Conservation (phyloP, 2,797 vertebrate genomes). For the Xerus rutilus region DNA sequence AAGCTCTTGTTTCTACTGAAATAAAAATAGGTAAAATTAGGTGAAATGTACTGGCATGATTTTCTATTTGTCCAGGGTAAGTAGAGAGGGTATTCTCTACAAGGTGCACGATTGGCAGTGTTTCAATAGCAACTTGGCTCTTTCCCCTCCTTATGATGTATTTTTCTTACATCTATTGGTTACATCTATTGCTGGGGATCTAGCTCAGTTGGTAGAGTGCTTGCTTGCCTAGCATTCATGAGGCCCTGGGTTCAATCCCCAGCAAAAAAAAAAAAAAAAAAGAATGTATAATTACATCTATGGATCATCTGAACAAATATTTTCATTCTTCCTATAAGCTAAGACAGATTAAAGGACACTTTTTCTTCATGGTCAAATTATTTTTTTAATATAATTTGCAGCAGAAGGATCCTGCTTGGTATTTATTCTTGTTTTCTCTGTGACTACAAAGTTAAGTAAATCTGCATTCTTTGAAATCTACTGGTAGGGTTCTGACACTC, state of each 20-base stretch:
- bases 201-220: too few relatives aligned
- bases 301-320: not conserved
- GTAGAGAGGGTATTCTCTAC: not conserved
- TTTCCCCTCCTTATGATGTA: not conserved
- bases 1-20: not conserved
- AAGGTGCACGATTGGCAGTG: not conserved
- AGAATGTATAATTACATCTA: not conserved
- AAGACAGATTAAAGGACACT: not conserved
- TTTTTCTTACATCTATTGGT: not conserved
- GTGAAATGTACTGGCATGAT: not conserved
- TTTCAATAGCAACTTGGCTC: not conserved
- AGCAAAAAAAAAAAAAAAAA: too few relatives aligned
- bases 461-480: conserved; percentile 46
- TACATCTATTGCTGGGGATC: not conserved
- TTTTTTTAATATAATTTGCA: not conserved
- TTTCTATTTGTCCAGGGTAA: not conserved
- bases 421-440: conserved; percentile 50
- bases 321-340: not conserved
- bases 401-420: not conserved
- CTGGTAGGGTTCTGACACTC: not conserved
- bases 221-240: too few relatives aligned
- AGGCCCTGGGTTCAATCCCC: too few relatives aligned
- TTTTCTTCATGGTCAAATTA: conserved; percentile 26
- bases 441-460: conserved; percentile 44
- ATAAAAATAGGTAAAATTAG: conserved; percentile 3